phyloP scores from a whole-genome alignment of 2,888 invertebrate species.

The Tenthredo notha region DNA sequence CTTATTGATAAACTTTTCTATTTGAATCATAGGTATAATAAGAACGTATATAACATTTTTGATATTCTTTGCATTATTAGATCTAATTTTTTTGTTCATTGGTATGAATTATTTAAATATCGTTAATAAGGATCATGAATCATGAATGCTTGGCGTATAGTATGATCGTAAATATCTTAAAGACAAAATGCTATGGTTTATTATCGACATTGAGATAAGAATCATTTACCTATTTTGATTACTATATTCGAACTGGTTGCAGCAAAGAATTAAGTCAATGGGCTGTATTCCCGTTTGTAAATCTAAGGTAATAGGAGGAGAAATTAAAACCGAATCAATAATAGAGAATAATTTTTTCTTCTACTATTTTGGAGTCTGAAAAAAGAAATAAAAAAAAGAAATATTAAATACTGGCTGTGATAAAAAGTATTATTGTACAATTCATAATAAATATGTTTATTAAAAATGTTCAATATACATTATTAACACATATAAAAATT shows the following conservation, averaged over 20 bases:
- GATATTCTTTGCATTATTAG: not conserved
- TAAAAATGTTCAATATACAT: conserved; percentile 48
- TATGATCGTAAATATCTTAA: not conserved
- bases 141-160: not conserved
- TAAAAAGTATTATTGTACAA: conserved; percentile 50
- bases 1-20: not conserved
- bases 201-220: not conserved
- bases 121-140: not conserved
- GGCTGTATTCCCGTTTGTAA: conserved; percentile 22
- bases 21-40: not conserved
- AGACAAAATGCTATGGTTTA: not conserved
- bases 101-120: not conserved
- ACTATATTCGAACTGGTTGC: not conserved
- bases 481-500: conserved; percentile 36
- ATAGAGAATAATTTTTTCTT: not conserved
- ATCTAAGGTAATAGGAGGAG: not conserved
- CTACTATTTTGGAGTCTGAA: conserved; percentile 1
- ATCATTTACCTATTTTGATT: not conserved
- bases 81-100: not conserved
- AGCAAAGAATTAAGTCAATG: not conserved
- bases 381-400: not conserved
- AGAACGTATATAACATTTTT: not conserved
- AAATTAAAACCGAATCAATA: not conserved
- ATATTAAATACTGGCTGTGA: conserved; percentile 47
- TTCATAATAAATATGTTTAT: conserved; percentile 48